Percentiles rank a stretch among this genome's conserved stretches.
Conservation (phyloP, 2,797 vertebrate species). For the Peromyscus nudipes region DNA sequence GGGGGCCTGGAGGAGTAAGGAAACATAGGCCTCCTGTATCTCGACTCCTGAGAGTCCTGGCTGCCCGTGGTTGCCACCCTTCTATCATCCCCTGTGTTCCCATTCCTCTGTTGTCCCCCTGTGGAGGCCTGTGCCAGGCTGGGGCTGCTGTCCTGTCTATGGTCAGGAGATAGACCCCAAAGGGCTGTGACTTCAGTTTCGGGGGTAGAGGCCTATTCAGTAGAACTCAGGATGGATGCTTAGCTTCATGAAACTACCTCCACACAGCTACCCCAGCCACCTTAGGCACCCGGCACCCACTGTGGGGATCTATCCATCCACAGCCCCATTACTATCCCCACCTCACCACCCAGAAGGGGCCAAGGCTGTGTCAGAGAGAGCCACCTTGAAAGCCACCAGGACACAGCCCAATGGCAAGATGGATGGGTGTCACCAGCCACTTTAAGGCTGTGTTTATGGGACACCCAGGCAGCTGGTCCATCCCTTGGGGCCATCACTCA, state of each 20-base stretch:
- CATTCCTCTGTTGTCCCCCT: fast-evolving
- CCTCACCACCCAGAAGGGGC: conserved; percentile 64
- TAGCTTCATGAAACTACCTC: not conserved
- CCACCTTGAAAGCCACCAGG: conserved; percentile 45
- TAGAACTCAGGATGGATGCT: not conserved
- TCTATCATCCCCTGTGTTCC: not conserved
- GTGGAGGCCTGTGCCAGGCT: not conserved
- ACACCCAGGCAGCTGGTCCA: conserved; percentile 76
- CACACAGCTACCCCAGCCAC: not conserved
- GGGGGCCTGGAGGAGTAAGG: not conserved
- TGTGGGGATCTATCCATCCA: conserved; percentile 36
- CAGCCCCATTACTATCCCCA: not conserved
- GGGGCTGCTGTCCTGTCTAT: not conserved
- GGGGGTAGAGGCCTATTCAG: not conserved
- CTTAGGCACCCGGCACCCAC: not conserved
- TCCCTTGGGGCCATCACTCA: conserved; percentile 73
- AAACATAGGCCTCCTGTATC: not conserved
- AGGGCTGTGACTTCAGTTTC: not conserved
- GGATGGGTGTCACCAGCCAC: conserved; percentile 52
- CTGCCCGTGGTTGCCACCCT: too few relatives aligned
- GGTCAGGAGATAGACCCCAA: not conserved
- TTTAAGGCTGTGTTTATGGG: conserved; percentile 76
- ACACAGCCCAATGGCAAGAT: conserved; percentile 40
- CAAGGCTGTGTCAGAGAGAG: not conserved
- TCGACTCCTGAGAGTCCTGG: not conserved